A percentile compares a stretch with the other conserved stretches of the same genome.
Evolutionary conservation across 2,797 vertebrate species (phyloP).

Genomic region (Poecilia velifera): DNA sequence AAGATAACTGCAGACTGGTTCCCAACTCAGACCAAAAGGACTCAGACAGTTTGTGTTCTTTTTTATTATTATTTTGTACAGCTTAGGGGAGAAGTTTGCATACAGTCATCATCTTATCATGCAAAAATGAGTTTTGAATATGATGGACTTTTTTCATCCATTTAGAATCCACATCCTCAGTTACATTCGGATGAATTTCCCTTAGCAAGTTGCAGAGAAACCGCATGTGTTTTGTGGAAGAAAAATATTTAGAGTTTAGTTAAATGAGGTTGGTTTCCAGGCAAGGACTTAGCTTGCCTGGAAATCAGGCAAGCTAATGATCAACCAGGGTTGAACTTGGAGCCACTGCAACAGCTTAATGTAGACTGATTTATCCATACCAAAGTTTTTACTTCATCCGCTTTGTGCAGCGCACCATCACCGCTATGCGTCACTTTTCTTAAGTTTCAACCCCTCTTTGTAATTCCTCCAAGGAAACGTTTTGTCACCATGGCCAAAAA

Average conservation of each 20-base stretch:
- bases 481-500: background rate
- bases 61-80: too few relatives aligned
- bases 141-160: background rate
- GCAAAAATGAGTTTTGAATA: background rate
- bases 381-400: background rate
- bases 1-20: conserved; percentile 95
- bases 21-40: conserved; percentile 90
- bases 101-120: background rate
- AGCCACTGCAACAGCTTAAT: background rate
- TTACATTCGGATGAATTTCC: background rate
- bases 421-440: background rate
- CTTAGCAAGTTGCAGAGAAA: background rate
- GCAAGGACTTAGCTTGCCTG: background rate
- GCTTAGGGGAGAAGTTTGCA: background rate
- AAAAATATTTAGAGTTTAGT: background rate
- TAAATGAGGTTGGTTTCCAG: background rate
- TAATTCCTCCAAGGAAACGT: background rate
- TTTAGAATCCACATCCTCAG: background rate
- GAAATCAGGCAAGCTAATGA: background rate
- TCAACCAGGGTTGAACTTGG: background rate
- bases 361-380: background rate
- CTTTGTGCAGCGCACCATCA: background rate
- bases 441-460: background rate
- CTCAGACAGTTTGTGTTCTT: conserved; percentile 84
- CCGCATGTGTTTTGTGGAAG: background rate